These are phyloP conservation scores for Tuberolachnus salignus DNA, from an alignment of 2,888 invertebrate genomes.

Conservation along the genomic window DNA sequence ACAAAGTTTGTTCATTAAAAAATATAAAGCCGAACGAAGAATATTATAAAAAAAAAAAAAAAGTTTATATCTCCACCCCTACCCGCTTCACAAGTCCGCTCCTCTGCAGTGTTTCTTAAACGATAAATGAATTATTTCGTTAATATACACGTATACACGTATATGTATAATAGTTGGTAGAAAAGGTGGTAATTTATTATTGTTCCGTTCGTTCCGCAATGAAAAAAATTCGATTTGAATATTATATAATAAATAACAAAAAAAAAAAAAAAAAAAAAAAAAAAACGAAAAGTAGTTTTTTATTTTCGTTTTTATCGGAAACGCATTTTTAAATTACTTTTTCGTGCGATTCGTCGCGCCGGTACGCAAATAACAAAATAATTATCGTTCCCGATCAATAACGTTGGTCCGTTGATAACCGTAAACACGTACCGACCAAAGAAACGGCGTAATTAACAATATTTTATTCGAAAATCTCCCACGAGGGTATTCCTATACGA, in stretches of 20 bases:
- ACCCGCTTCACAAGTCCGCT: neutral
- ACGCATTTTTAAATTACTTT: too few relatives aligned
- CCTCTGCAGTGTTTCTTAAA: neutral
- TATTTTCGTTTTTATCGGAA: neutral
- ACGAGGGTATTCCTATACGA: too few relatives aligned
- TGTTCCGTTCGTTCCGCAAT: neutral
- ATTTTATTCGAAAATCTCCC: too few relatives aligned
- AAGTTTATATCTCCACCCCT: slow-evolving; percentile 5
- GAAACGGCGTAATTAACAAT: too few relatives aligned
- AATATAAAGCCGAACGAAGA: neutral
- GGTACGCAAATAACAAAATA: too few relatives aligned
- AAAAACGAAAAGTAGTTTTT: neutral
- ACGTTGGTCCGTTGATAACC: too few relatives aligned
- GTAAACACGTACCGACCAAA: too few relatives aligned
- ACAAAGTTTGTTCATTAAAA: slow-evolving; percentile 41
- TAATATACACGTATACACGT: neutral
- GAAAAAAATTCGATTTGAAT: slow-evolving; percentile 6
- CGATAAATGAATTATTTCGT: slow-evolving; percentile 30
- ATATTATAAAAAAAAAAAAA: slow-evolving; percentile 38
- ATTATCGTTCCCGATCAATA: too few relatives aligned
- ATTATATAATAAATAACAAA: neutral
- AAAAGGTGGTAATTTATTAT: slow-evolving; percentile 9
- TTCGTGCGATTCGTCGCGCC: too few relatives aligned
- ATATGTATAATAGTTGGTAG: too few relatives aligned
- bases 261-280: too few relatives aligned